Percentiles rank a stretch among this genome's conserved stretches.
Evolutionary conservation across 2,797 vertebrate genomes (phyloP).

Genomic region (Toxotes lorentzi): DNA sequence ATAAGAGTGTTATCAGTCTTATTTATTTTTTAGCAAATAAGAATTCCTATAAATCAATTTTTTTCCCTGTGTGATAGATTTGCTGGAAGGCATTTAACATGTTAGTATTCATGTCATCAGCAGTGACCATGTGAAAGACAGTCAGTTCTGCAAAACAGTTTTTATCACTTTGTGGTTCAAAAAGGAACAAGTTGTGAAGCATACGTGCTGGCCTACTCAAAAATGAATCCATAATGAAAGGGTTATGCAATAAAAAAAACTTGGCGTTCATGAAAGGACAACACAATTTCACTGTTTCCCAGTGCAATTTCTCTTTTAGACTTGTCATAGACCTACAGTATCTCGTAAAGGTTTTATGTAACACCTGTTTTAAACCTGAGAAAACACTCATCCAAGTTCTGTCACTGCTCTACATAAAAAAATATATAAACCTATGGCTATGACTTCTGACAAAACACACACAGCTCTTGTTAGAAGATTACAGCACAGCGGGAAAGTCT

Average conservation of each 20-base stretch:
- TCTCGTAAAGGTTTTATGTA: background rate
- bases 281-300: background rate
- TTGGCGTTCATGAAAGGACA: background rate
- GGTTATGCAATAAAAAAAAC: slow-evolving; percentile 41
- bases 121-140: background rate
- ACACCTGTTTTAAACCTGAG: background rate
- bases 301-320: background rate
- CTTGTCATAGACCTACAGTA: background rate
- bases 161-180: slow-evolving; percentile 20
- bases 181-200: slow-evolving; percentile 8
- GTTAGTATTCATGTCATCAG: slow-evolving; percentile 7
- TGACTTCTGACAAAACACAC: background rate
- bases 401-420: background rate
- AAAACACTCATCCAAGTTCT: background rate
- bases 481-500: background rate
- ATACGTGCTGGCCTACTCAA: slow-evolving; percentile 54
- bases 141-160: slow-evolving; percentile 58
- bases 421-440: background rate
- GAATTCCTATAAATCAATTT: background rate
- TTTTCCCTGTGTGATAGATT: background rate
- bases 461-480: background rate
- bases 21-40: background rate
- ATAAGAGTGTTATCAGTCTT: background rate
- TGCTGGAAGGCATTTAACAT: slow-evolving; percentile 1
- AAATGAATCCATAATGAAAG: slow-evolving; percentile 31